A percentile compares a stretch with the other conserved stretches of the same genome.
Conservation (phyloP, 2,888 invertebrate species). For the Blastobasis adustella region DNA sequence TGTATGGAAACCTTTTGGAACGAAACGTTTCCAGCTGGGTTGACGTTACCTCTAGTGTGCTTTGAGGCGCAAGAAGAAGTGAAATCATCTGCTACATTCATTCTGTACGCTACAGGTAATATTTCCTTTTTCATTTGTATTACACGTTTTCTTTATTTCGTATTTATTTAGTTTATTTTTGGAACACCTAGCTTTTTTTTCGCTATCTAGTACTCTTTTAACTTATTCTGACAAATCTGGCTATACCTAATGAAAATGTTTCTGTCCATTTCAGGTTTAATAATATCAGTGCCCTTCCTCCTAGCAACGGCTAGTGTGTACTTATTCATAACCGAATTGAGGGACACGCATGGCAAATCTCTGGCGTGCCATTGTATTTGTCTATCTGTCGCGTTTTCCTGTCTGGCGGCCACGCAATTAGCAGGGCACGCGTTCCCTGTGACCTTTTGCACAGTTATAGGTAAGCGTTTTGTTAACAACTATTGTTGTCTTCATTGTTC, state of each 20-base stretch:
- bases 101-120: conserved; percentile 58
- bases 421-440: conserved; percentile 63
- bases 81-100: conserved; percentile 47
- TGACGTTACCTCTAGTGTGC: conserved; percentile 74
- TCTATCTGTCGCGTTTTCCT: conserved; percentile 69
- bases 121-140: conserved; percentile 6
- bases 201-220: too few species aligned
- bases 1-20: conserved; percentile 77
- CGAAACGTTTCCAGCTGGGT: conserved; percentile 51
- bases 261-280: conserved; percentile 46
- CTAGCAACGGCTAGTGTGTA: conserved; percentile 66
- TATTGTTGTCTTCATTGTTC: not conserved
- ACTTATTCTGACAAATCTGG: conserved; percentile 1
- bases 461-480: conserved; percentile 27
- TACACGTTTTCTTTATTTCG: not conserved
- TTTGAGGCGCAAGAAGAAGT: conserved; percentile 47
- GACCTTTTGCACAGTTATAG: conserved; percentile 63
- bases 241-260: conserved; percentile 4
- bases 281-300: conserved; percentile 70
- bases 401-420: conserved; percentile 71
- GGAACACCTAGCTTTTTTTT: too few species aligned
- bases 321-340: conserved; percentile 63
- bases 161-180: not conserved
- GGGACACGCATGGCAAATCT: conserved; percentile 73
- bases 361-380: conserved; percentile 73